These are phyloP conservation scores for Pangasianodon hypophthalmus DNA, from an alignment of 2,113 vertebrate genomes.

Conservation along the genomic window DNA sequence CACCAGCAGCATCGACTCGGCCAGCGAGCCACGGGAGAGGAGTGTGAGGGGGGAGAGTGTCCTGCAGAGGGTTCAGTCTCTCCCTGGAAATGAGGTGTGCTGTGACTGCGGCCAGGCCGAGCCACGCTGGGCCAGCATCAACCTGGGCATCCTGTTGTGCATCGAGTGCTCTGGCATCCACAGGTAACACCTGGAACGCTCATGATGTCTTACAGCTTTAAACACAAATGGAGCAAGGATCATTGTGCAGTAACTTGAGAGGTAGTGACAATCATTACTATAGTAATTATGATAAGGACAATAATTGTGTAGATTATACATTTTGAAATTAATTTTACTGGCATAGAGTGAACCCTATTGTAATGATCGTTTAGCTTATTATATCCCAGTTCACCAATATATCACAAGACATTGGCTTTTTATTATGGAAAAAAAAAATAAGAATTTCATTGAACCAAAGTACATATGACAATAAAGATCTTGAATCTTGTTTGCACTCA, in stretches of 20 bases:
- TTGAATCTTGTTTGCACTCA: not conserved
- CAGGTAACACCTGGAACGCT: constrained; percentile 72
- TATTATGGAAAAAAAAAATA: too few species aligned
- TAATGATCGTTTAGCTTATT: not conserved
- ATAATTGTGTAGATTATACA: not conserved
- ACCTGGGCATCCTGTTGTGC: constrained; percentile 93
- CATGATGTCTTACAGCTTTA: not conserved
- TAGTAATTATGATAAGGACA: not conserved
- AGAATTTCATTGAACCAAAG: too few species aligned
- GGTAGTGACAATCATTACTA: not conserved
- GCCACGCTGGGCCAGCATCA: constrained; percentile 98
- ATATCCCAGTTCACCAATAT: not conserved
- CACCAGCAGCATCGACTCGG: constrained; percentile 88
- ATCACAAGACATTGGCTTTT: not conserved
- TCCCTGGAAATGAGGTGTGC: constrained; percentile 89
- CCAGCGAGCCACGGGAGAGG: constrained; percentile 85
- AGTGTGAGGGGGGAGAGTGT: constrained; percentile 85
- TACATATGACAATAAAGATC: too few species aligned
- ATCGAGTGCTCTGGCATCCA: constrained; percentile 97
- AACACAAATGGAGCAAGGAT: not conserved
- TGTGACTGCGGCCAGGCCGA: constrained; percentile 91
- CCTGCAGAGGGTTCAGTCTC: constrained; percentile 85
- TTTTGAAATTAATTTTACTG: not conserved
- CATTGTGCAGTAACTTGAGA: not conserved
- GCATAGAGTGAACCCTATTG: not conserved